These are phyloP conservation scores for Heliothis virescens DNA, from an alignment of 1,140 invertebrate genomes.

Conservation along the genomic window DNA sequence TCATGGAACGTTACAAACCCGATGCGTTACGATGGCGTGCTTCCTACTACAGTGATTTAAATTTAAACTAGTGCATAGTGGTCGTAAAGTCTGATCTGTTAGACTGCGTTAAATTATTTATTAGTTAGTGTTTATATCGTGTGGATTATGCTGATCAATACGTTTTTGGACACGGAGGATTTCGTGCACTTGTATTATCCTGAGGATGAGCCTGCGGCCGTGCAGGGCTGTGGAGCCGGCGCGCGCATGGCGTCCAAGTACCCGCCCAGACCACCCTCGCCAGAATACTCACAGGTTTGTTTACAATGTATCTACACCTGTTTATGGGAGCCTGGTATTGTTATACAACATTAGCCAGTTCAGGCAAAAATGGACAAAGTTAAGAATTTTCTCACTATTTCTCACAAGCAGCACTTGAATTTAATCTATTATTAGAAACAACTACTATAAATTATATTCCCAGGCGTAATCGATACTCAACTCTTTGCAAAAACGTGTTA, in stretches of 20 bases:
- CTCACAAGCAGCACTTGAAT: no score
- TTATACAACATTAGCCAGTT: neutral
- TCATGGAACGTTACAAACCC: conserved; percentile 77
- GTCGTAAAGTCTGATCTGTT: conserved; percentile 72
- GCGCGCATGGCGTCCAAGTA: conserved; percentile 80
- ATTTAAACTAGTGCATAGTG: conserved; percentile 71
- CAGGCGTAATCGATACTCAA: conserved; percentile 2
- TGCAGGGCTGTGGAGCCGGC: conserved; percentile 78
- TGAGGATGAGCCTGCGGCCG: conserved; percentile 76
- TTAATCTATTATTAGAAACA: neutral
- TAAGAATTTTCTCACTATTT: no score
- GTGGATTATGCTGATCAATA: conserved; percentile 84
- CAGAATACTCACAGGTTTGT: conserved; percentile 76
- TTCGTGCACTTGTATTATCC: conserved; percentile 83
- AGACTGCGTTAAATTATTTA: conserved; percentile 71
- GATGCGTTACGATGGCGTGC: conserved; percentile 67
- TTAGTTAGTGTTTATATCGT: conserved; percentile 69
- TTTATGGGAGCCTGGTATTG: conserved; percentile 14
- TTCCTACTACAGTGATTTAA: conserved; percentile 69
- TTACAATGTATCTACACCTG: neutral
- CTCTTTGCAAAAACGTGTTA: neutral
- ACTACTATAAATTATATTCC: neutral
- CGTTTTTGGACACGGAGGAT: conserved; percentile 83
- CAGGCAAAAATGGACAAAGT: no score
- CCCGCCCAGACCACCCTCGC: conserved; percentile 73